These are phyloP conservation scores for Falcaria lacertinaria DNA, from an alignment of 2,888 invertebrate genomes.

Conservation along the genomic window DNA sequence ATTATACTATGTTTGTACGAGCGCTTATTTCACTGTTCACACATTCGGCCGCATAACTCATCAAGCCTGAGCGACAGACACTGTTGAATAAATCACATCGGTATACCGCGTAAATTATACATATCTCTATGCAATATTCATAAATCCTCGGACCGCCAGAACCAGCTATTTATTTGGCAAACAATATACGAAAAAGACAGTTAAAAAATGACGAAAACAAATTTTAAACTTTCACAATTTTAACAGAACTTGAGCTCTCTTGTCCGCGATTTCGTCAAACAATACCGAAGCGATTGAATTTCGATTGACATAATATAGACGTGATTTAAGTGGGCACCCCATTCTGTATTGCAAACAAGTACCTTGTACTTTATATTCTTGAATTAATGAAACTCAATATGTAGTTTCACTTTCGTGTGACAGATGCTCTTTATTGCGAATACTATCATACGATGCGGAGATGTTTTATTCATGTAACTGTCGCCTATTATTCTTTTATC, in stretches of 20 bases:
- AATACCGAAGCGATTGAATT: no score
- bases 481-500: background rate
- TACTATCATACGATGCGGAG: background rate
- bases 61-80: background rate
- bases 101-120: conserved; percentile 1
- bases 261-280: no score
- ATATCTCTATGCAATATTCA: background rate
- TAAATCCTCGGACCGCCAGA: background rate
- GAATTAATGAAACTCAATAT: background rate
- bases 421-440: background rate
- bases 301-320: no score
- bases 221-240: no score
- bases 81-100: background rate
- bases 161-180: background rate
- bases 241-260: no score
- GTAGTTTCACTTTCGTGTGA: background rate
- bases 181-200: no score
- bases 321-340: no score
- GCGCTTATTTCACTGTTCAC: background rate
- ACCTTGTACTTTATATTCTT: background rate
- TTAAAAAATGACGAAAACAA: no score
- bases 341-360: background rate
- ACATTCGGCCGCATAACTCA: conserved; percentile 10
- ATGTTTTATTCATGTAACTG: background rate
- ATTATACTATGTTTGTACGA: no score